These are phyloP conservation scores for Osmerus eperlanus DNA, from an alignment of 2,113 vertebrate genomes.

Conservation along the genomic window DNA sequence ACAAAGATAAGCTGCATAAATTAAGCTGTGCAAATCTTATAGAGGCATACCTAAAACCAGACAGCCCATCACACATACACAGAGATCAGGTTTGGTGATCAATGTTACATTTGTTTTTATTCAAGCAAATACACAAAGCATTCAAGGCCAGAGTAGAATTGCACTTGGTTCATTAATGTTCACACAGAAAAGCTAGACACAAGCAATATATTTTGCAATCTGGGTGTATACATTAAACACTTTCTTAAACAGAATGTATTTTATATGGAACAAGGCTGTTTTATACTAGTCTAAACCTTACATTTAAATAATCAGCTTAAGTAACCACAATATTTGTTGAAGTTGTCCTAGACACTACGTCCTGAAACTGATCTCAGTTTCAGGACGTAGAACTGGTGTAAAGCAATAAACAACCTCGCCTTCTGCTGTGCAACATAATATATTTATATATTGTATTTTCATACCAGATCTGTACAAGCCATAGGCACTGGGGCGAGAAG, in stretches of 20 bases:
- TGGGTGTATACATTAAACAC: neutral
- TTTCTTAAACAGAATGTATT: neutral
- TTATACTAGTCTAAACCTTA: too few relatives aligned
- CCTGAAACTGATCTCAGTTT: too few relatives aligned
- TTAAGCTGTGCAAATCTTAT: neutral
- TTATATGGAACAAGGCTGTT: too few relatives aligned
- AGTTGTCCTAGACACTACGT: too few relatives aligned
- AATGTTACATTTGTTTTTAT: constrained; percentile 52
- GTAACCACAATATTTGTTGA: too few relatives aligned
- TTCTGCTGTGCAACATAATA: too few relatives aligned
- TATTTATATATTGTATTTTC: too few relatives aligned
- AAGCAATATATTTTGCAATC: constrained; percentile 20
- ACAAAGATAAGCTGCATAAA: neutral
- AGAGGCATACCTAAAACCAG: neutral
- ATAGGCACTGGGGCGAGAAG: too few relatives aligned
- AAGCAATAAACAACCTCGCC: too few relatives aligned
- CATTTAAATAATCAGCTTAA: too few relatives aligned
- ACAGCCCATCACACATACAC: neutral
- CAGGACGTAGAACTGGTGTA: too few relatives aligned
- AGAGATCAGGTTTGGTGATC: neutral
- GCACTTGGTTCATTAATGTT: constrained; percentile 46
- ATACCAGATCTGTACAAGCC: too few relatives aligned
- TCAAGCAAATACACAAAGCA: constrained; percentile 47
- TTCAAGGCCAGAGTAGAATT: constrained; percentile 42
- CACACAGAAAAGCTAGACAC: constrained; percentile 21